Evolutionary conservation across 2,797 vertebrate genomes (phyloP).

Genomic region (Aldrovandia affinis): DNA sequence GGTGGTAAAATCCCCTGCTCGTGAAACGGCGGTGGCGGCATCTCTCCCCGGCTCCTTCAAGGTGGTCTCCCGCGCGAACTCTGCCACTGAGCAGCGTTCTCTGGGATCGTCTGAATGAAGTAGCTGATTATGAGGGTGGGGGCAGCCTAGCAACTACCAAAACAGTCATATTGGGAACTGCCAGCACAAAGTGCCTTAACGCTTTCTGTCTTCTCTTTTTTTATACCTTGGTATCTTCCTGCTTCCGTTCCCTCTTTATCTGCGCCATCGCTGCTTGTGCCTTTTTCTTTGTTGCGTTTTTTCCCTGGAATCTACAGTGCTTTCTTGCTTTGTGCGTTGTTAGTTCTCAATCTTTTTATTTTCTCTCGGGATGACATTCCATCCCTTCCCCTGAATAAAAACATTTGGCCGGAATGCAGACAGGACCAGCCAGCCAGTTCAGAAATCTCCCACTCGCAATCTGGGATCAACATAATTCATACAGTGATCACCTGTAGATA

Average conservation of each 20-base stretch:
- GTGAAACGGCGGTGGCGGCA: neutral
- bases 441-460: neutral
- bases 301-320: neutral
- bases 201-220: neutral
- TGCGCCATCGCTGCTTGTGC: neutral
- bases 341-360: neutral
- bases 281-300: neutral
- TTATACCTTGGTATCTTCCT: neutral
- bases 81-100: neutral
- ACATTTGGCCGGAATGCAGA: neutral
- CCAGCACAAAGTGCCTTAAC: neutral
- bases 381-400: neutral
- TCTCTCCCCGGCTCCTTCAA: neutral
- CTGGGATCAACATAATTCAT: neutral
- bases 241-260: neutral
- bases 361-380: neutral
- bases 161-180: conserved; percentile 1
- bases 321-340: neutral
- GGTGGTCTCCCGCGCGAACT: neutral
- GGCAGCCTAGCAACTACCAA: conserved; percentile 14
- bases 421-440: neutral
- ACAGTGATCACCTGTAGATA: neutral
- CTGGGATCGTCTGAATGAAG: conserved; percentile 11
- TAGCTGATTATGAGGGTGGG: neutral
- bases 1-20: neutral